phyloP scores from a whole-genome alignment of 2,888 invertebrate genomes.

The Polydrusus tereticollis region DNA sequence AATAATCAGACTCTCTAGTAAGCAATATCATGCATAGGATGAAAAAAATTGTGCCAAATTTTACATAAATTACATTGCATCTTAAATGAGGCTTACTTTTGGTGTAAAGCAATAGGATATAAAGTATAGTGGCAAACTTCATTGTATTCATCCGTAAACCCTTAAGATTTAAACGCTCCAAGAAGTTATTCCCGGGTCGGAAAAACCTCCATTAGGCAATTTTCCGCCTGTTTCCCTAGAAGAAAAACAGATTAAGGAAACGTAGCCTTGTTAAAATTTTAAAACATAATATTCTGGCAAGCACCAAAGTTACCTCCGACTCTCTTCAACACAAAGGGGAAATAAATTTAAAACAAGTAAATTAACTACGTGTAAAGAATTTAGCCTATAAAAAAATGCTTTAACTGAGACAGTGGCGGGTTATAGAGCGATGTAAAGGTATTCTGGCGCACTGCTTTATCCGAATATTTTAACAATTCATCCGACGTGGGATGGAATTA shows the following conservation, averaged over 20 bases:
- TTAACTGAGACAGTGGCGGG: background rate
- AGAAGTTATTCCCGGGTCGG: background rate
- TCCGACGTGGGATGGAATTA: too few relatives aligned
- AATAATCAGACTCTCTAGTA: too few relatives aligned
- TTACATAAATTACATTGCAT: too few relatives aligned
- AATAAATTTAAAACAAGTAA: slow-evolving; percentile 31
- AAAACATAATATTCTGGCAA: background rate
- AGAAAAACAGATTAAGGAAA: slow-evolving; percentile 31
- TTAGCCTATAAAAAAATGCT: background rate
- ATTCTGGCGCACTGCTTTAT: too few relatives aligned
- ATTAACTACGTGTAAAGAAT: slow-evolving; percentile 31
- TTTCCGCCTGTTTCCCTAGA: slow-evolving; percentile 20
- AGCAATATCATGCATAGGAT: too few relatives aligned
- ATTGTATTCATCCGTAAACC: too few relatives aligned
- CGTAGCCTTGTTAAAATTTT: slow-evolving; percentile 19
- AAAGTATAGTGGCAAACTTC: too few relatives aligned
- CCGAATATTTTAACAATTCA: too few relatives aligned
- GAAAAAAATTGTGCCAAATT: too few relatives aligned
- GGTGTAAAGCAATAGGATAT: too few relatives aligned
- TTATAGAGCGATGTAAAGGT: background rate
- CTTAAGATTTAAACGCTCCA: too few relatives aligned
- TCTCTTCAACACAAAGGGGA: background rate
- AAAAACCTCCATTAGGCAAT: slow-evolving; percentile 32
- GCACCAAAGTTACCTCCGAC: slow-evolving; percentile 4
- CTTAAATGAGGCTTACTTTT: too few relatives aligned